Evolutionary conservation across 2,113 vertebrate species (phyloP).

Genomic region (Ptilorrhoa leucosticta): DNA sequence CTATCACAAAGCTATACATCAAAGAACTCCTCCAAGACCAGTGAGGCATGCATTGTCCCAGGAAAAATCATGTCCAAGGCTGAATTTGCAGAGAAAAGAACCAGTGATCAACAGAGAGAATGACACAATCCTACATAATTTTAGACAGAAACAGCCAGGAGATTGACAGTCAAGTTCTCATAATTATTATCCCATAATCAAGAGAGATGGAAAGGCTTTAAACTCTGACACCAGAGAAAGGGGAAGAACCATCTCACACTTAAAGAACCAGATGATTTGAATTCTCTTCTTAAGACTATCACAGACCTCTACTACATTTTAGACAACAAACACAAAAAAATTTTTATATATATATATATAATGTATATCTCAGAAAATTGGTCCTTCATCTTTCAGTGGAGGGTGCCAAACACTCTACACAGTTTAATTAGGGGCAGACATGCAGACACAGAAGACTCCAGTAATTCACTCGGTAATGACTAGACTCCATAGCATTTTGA

Average conservation of each 20-base stretch:
- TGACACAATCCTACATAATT: background rate
- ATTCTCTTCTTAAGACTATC: background rate
- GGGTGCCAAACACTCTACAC: background rate
- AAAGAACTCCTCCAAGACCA: background rate
- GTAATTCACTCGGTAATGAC: background rate
- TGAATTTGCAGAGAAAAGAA: background rate
- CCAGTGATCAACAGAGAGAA: background rate
- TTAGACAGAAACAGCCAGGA: background rate
- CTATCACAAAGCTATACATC: background rate
- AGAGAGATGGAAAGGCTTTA: background rate
- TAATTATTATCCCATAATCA: background rate
- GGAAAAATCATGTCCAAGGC: background rate
- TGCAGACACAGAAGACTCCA: background rate
- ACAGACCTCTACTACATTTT: background rate
- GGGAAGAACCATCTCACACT: background rate
- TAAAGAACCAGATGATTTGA: background rate
- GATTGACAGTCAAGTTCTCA: background rate
- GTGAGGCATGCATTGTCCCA: background rate
- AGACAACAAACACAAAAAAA: background rate
- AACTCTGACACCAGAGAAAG: background rate
- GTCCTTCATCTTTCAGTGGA: background rate
- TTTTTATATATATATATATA: no score
- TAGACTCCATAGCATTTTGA: background rate
- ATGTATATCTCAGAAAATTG: background rate
- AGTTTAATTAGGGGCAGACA: background rate